These are phyloP conservation scores for Catharus bicknelli DNA, from an alignment of 2,113 vertebrate species.

Conservation along the genomic window DNA sequence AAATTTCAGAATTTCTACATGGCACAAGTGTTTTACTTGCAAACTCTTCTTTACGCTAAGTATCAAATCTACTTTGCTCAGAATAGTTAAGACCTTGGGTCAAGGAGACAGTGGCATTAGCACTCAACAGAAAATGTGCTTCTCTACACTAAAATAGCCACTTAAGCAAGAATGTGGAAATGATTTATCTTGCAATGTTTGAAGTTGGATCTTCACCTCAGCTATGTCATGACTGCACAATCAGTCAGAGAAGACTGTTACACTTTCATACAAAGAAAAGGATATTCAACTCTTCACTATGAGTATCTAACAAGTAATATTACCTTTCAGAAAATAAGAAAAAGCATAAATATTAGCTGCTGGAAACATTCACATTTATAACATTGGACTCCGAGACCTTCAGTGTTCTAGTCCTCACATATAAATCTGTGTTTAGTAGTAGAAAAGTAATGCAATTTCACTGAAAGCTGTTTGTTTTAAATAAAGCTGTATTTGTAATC, in stretches of 20 bases:
- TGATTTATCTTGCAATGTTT: conserved; percentile 87
- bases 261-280: conserved; percentile 67
- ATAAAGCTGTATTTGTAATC: background rate
- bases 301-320: conserved; percentile 51
- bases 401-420: background rate
- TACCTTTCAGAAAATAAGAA: conserved; percentile 65
- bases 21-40: conserved; percentile 49
- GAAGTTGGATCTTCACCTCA: conserved; percentile 72
- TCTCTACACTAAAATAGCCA: conserved; percentile 84
- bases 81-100: conserved; percentile 82
- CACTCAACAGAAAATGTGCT: conserved; percentile 84
- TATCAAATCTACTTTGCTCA: conserved; percentile 79
- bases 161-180: conserved; percentile 89
- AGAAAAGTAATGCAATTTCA: conserved; percentile 21
- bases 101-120: conserved; percentile 83
- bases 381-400: conserved; percentile 34
- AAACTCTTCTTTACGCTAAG: conserved; percentile 68
- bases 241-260: conserved; percentile 79
- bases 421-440: conserved; percentile 40
- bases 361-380: conserved; percentile 43
- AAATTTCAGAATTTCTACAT: background rate
- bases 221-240: conserved; percentile 72
- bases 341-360: conserved; percentile 60
- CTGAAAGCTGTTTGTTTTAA: background rate
- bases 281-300: conserved; percentile 41